Percentiles rank a stretch among this genome's conserved stretches.
Conservation (phyloP, 2,113 vertebrate species). For the Bambusicola thoracicus region DNA sequence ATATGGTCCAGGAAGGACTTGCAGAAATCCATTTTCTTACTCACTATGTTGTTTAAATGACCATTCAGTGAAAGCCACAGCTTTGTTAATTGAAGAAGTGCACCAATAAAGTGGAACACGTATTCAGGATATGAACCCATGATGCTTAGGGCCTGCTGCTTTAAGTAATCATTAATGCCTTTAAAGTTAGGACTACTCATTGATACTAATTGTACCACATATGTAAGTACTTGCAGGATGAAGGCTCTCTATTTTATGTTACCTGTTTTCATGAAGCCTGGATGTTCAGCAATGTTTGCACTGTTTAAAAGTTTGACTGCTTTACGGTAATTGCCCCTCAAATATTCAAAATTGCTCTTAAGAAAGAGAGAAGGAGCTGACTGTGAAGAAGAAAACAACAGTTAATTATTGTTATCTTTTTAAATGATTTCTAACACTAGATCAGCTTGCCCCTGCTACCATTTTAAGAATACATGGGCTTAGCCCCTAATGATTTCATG, state of each 20-base stretch:
- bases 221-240: not conserved
- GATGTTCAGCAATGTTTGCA: conserved; percentile 96
- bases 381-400: conserved; percentile 74
- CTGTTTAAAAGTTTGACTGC: conserved; percentile 97
- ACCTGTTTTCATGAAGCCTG: conserved; percentile 98
- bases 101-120: not conserved
- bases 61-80: not conserved
- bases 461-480: not conserved
- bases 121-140: not conserved
- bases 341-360: conserved; percentile 99
- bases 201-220: not conserved
- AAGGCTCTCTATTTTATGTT: conserved; percentile 34
- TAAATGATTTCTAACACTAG: not conserved
- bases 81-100: not conserved
- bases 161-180: not conserved
- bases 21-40: not conserved
- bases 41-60: not conserved
- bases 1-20: not conserved
- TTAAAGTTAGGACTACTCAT: not conserved
- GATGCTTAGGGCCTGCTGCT: not conserved
- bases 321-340: conserved; percentile 98
- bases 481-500: not conserved
- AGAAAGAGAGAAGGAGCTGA: conserved; percentile 96
- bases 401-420: not conserved
- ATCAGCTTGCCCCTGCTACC: not conserved